These are phyloP conservation scores for Cyphomyrus plagiostoma DNA, from an alignment of 2,113 vertebrate genomes.

Conservation along the genomic window DNA sequence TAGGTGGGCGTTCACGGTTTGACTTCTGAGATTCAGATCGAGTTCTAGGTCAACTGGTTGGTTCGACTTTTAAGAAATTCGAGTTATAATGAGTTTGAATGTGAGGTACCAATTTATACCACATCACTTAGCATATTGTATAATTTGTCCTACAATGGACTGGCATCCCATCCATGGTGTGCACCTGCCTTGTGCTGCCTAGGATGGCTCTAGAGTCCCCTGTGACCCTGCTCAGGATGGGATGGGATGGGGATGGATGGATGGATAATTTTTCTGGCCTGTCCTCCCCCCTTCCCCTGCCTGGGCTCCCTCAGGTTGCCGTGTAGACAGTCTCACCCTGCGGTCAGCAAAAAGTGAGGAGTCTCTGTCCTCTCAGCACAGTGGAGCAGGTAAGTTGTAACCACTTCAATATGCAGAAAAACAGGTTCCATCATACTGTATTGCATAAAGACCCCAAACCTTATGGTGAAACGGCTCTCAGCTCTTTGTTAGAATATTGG, in stretches of 20 bases:
- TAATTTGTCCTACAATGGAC: not conserved
- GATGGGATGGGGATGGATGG: no score
- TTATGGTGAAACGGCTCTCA: not conserved
- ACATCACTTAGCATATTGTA: no score
- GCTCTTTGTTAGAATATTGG: not conserved
- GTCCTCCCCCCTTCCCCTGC: not conserved
- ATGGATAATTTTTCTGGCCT: not conserved
- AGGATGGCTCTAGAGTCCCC: not conserved
- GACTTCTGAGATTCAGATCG: no score
- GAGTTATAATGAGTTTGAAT: no score
- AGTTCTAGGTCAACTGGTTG: no score
- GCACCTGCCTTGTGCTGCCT: not conserved
- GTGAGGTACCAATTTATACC: no score
- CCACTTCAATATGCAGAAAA: not conserved
- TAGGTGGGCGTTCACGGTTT: no score
- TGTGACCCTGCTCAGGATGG: not conserved
- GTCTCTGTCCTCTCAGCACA: constrained; percentile 69
- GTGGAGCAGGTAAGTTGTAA: constrained; percentile 55
- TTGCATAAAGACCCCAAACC: not conserved
- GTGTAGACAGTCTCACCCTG: constrained; percentile 62
- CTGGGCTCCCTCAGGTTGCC: constrained; percentile 38
- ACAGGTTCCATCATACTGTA: not conserved
- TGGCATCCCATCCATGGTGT: no score
- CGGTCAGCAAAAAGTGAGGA: constrained; percentile 72
- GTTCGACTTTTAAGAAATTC: no score